Evolutionary conservation across 92 coral and sea anemone genomes (phyloP), one percentile per base, ranked within the genome.

Genomic region (Bergia sp.): DNA sequence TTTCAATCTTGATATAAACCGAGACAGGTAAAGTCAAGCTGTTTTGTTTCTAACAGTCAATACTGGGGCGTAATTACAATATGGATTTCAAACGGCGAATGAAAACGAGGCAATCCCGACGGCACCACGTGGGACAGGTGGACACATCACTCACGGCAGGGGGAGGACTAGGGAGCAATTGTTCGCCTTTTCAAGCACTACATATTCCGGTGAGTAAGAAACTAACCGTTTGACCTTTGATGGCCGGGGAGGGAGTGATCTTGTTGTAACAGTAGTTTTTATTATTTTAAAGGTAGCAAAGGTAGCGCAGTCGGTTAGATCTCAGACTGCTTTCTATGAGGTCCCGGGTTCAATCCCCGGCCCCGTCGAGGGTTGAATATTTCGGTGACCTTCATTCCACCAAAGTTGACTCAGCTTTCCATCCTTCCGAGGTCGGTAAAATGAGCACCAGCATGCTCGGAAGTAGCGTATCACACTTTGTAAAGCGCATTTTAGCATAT

Each of bases 121-220:
- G 99, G 73, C 94, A 91, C 80, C 92, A 92, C 76, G 87, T 95
- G 89, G 99, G 99, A 53, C 94, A 95, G 49, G 99, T 96, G 80
- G 96, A 96, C 89, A 87, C 92, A 73, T 85, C 85, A 81, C 90
- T 92, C 37, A 96, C 98, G 5, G 86, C 64, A 37, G 96, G 94
- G 67, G 97, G 91, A 73, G 97, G 98, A 10, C 77, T 96, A 18
- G 96, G 96, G 57, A 94, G 73, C 45, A 88, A 94, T 7, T 96
- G 99, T 82, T 96, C 98, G 64, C 99, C 99, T 1, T 96, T 96
- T 76, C 96, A 95, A 90, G 99, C 98, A 43, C 93, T 96, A 74
- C 94, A 96, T 16, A 92, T 95, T 21, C 96, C 95, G 90, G 98
- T 95, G 77, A 80, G 94, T 76, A 8, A 41, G 16, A 49, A 40